Evolutionary conservation across 2,797 vertebrate species (phyloP).

Genomic region (Rachycentron canadum): DNA sequence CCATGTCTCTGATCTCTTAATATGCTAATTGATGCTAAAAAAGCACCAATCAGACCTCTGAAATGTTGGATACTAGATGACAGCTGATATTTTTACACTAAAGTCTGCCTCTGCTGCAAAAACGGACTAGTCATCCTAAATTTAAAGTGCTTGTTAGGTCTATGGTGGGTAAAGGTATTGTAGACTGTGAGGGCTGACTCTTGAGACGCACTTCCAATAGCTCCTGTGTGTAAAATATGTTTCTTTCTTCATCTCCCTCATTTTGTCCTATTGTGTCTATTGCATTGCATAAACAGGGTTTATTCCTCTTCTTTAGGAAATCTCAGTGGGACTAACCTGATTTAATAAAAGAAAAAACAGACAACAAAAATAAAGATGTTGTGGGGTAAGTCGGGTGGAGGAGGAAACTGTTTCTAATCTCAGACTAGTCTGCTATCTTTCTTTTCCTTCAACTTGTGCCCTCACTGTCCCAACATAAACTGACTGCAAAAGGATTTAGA

Average conservation of each 20-base stretch:
- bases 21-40: constrained; percentile 9
- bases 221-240: constrained; percentile 3
- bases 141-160: constrained; percentile 11
- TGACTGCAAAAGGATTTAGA: constrained; percentile 42
- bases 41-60: background rate
- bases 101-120: constrained; percentile 17
- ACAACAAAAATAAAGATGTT: constrained; percentile 42
- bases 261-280: constrained; percentile 11
- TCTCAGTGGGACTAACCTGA: constrained; percentile 19
- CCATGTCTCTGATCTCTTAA: constrained; percentile 9
- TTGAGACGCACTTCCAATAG: constrained; percentile 14
- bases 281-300: constrained; percentile 6
- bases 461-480: constrained; percentile 42
- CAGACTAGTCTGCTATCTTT: constrained; percentile 1
- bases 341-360: constrained; percentile 10
- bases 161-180: background rate
- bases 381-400: background rate
- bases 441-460: constrained; percentile 22
- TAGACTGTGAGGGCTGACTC: constrained; percentile 14
- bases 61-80: background rate
- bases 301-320: constrained; percentile 20
- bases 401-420: constrained; percentile 17
- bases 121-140: background rate
- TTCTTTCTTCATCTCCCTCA: constrained; percentile 10
- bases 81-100: constrained; percentile 6